Evolutionary conservation across 1,140 invertebrate genomes (phyloP), one percentile per base, ranked within the genome.

Genomic region (Zaprionus vittiger): DNA sequence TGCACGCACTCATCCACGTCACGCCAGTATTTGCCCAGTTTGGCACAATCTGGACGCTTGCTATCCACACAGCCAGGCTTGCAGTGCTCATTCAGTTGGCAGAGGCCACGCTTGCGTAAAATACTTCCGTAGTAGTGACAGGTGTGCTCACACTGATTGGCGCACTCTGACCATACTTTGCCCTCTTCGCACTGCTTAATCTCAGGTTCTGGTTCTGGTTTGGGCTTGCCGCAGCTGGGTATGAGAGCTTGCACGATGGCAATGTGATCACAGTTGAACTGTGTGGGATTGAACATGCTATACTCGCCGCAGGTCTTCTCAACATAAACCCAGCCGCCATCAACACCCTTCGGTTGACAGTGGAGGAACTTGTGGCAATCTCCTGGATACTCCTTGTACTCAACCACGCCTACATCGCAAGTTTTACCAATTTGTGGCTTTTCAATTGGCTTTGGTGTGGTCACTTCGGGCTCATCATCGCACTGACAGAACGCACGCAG

Each of bases 401-500:
- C 79, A 7, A 79, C 76, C 4, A 91, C 64, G 6, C 70, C 67
- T 1, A 69, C 70, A 67, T 92, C 80, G 55, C 90, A 93, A 4
- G n/a, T 31, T 26, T 66, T 52, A 2, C 90, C 91, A 4, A 81
- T 84, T 61, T 83, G 80, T 12, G 87, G 86, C 24, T 71, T 70
- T 44, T 76, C 69, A 15, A 65, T 79, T 1, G 85, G 79, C 2
- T 73, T 77, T 2, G 54, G 41, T 4, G 75, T 17, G 0, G 73
- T 76, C 3, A 69, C 52, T 4, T 52, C 49, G 4, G 75, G 72
- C 15, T 90, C 85, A 7, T 80, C 89, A 85, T 94, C 93, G 84
- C 96, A 96, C 72, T 95, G 92, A 86, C 96, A 97, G 28, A 95
- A 93, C 34, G 96, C 94, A 28, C 96, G 93, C 15, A 97, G 94